phyloP scores from a whole-genome alignment of 2,113 vertebrate species.

The Mohoua ochrocephala region DNA sequence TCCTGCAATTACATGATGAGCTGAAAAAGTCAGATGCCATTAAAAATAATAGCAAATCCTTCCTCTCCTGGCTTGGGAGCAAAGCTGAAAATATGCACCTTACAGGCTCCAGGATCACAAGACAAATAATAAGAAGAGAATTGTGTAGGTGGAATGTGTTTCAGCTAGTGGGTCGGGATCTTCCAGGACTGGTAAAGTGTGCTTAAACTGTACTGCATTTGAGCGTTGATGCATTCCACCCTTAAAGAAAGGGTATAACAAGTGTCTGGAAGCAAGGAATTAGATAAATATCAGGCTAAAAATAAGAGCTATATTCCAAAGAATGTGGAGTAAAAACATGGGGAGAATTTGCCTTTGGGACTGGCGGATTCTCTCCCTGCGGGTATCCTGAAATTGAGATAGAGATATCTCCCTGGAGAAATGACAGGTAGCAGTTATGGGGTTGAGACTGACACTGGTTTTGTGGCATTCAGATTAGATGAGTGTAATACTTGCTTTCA shows the following conservation, averaged over 20 bases:
- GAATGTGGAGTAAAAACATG: neutral
- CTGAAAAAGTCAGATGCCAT: constrained; percentile 15
- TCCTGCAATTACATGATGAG: neutral
- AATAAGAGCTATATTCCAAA: neutral
- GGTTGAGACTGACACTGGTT: neutral
- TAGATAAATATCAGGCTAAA: neutral
- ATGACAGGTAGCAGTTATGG: neutral
- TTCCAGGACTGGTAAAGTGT: constrained; percentile 11
- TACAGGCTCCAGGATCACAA: neutral
- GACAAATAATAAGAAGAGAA: constrained; percentile 3
- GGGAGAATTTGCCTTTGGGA: neutral
- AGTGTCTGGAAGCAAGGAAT: neutral
- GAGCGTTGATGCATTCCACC: neutral
- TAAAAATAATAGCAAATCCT: constrained; percentile 28
- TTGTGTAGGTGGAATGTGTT: constrained; percentile 15
- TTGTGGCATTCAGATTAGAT: neutral
- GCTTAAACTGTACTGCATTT: constrained; percentile 7
- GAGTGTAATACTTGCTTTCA: neutral
- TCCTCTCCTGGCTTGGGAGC: neutral
- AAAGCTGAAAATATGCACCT: constrained; percentile 4
- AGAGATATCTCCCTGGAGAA: neutral
- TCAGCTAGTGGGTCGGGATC: neutral
- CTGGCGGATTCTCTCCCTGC: neutral
- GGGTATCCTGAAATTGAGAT: neutral
- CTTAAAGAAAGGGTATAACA: neutral